phyloP scores from a whole-genome alignment of 2,888 invertebrate genomes.

The Brachycybe producta region DNA sequence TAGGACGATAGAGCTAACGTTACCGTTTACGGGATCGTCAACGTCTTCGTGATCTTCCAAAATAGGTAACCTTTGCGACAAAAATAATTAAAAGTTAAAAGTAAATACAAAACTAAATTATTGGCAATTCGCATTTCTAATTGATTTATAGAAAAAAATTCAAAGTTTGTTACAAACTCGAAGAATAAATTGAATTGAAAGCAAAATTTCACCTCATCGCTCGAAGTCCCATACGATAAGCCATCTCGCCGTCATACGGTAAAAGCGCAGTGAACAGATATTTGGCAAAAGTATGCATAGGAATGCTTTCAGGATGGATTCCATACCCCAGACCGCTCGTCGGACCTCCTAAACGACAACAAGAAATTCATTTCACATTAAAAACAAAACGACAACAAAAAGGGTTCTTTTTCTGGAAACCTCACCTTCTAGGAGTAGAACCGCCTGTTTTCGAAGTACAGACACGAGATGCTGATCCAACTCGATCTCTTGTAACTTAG shows the following conservation, averaged over 20 bases:
- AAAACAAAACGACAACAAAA: background rate
- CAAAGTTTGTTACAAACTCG: background rate
- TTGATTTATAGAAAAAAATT: slow-evolving; percentile 3
- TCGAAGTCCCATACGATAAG: slow-evolving; percentile 61
- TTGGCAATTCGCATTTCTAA: background rate
- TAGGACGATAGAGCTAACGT: slow-evolving; percentile 41
- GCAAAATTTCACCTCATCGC: slow-evolving; percentile 53
- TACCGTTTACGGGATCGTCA: slow-evolving; percentile 44
- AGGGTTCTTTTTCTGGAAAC: background rate
- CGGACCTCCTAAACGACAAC: slow-evolving; percentile 49
- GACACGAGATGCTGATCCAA: slow-evolving; percentile 55
- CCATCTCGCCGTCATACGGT: slow-evolving; percentile 60
- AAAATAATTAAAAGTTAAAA: slow-evolving; percentile 5
- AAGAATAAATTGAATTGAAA: background rate
- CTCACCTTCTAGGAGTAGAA: slow-evolving; percentile 50
- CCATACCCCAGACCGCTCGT: slow-evolving; percentile 59
- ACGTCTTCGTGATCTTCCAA: slow-evolving; percentile 56
- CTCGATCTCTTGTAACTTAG: slow-evolving; percentile 60
- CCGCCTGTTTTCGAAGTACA: slow-evolving; percentile 53
- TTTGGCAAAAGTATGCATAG: slow-evolving; percentile 70
- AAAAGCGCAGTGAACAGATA: slow-evolving; percentile 64
- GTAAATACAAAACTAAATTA: background rate
- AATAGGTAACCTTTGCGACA: slow-evolving; percentile 49
- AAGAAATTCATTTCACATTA: background rate
- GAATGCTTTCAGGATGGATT: slow-evolving; percentile 65